Evolutionary conservation across 1,140 invertebrate genomes (phyloP), one percentile per base, ranked within the genome.

Genomic region (Copidosoma floridanum): DNA sequence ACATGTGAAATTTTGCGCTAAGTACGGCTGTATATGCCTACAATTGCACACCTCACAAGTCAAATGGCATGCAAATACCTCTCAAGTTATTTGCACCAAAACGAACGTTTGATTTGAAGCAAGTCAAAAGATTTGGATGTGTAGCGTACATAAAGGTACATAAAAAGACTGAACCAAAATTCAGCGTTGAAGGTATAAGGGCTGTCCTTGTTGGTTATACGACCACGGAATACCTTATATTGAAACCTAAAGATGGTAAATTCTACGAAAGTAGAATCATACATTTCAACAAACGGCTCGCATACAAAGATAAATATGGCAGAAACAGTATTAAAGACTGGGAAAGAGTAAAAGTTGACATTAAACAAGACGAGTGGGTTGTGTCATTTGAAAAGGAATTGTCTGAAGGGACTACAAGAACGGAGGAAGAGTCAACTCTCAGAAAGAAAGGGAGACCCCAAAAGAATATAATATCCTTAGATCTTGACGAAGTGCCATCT

Each of bases 1-100:
- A 44, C 16, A 70, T 70, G 63, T 79, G 72, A 69, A 68, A 65
- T 47, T 63, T 71, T 40, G 70, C 73, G n/a, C n/a, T n/a, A n/a
- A n/a, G n/a, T n/a, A n/a, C n/a, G n/a, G n/a, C n/a, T n/a, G n/a
- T n/a, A n/a, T n/a, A n/a, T n/a, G n/a, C n/a, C n/a, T n/a, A n/a
- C n/a, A n/a, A n/a, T n/a, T n/a, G n/a, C n/a, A n/a, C n/a, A n/a
- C n/a, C n/a, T n/a, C n/a, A n/a, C n/a, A n/a, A n/a, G n/a, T n/a
- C n/a, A n/a, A n/a, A n/a, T n/a, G n/a, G n/a, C n/a, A n/a, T n/a
- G n/a, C n/a, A n/a, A n/a, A n/a, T n/a, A n/a, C n/a, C n/a, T n/a
- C n/a, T n/a, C n/a, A n/a, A n/a, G n/a, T n/a, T n/a, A n/a, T n/a
- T n/a, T n/a, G n/a, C n/a, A n/a, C n/a, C n/a, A n/a, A n/a, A n/a